Evolutionary conservation across 2,888 invertebrate species (phyloP).

Genomic region (Thereva nobilitata): DNA sequence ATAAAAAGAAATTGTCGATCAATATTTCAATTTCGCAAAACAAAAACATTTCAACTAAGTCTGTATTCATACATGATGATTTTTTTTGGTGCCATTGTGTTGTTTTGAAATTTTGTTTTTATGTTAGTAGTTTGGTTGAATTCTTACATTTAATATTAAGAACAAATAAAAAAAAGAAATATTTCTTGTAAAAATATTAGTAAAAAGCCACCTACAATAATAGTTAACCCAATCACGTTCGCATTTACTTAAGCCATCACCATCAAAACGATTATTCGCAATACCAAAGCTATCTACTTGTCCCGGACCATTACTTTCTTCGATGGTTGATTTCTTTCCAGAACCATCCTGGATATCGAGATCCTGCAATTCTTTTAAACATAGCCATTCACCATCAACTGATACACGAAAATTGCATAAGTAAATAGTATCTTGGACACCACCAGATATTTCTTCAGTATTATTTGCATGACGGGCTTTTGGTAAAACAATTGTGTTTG

Average conservation of each 20-base stretch:
- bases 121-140: no score
- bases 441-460: slow-evolving; percentile 58
- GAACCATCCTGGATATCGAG: slow-evolving; percentile 75
- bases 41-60: slow-evolving; percentile 12
- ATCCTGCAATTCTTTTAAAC: slow-evolving; percentile 90
- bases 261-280: slow-evolving; percentile 39
- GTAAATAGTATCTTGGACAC: slow-evolving; percentile 95
- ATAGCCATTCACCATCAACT: slow-evolving; percentile 96
- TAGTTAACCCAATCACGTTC: slow-evolving; percentile 55
- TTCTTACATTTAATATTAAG: neutral
- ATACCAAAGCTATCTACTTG: slow-evolving; percentile 44
- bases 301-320: slow-evolving; percentile 37
- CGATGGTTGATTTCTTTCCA: slow-evolving; percentile 24
- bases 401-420: slow-evolving; percentile 96
- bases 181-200: slow-evolving; percentile 21
- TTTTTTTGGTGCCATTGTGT: no score
- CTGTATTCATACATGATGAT: neutral
- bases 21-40: slow-evolving; percentile 25
- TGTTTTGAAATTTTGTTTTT: no score
- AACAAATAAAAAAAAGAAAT: neutral
- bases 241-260: slow-evolving; percentile 54
- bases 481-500: slow-evolving; percentile 54
- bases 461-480: slow-evolving; percentile 59
- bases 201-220: slow-evolving; percentile 59
- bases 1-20: slow-evolving; percentile 6